Evolutionary conservation across 2,888 invertebrate species (phyloP).

Genomic region (Fragum whitleyi): DNA sequence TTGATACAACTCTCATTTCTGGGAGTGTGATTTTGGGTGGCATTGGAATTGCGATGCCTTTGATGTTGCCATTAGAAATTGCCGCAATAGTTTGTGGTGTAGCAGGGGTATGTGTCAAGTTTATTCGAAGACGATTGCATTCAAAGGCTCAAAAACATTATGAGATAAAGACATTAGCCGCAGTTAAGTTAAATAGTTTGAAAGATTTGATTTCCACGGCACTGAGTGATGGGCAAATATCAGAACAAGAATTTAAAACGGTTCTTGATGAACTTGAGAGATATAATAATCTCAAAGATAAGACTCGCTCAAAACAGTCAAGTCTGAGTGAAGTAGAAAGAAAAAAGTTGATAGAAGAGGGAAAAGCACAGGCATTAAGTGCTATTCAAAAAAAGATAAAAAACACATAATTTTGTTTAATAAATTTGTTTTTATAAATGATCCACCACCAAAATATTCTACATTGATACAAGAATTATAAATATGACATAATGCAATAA

Average conservation of each 20-base stretch:
- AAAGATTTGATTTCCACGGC: slow-evolving; percentile 43
- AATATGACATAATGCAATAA: not conserved
- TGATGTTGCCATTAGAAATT: slow-evolving; percentile 50
- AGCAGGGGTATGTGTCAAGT: slow-evolving; percentile 30
- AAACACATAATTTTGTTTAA: not conserved
- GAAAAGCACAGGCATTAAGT: slow-evolving; percentile 15
- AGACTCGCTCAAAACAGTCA: slow-evolving; percentile 24
- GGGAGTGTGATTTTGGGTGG: slow-evolving; percentile 34
- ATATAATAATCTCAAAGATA: slow-evolving; percentile 31
- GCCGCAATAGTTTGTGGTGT: slow-evolving; percentile 38
- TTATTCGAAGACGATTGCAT: slow-evolving; percentile 29
- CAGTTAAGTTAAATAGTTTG: slow-evolving; percentile 33
- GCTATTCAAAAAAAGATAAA: slow-evolving; percentile 2
- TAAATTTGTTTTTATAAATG: not conserved
- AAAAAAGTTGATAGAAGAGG: slow-evolving; percentile 27
- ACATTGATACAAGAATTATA: not conserved
- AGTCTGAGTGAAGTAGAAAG: not conserved
- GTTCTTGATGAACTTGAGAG: slow-evolving; percentile 30
- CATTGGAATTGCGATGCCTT: slow-evolving; percentile 33
- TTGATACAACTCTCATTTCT: slow-evolving; percentile 49
- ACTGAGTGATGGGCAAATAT: slow-evolving; percentile 37
- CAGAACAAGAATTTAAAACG: slow-evolving; percentile 34
- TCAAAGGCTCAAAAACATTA: slow-evolving; percentile 39
- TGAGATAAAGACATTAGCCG: slow-evolving; percentile 35
- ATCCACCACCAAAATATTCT: not conserved